These are phyloP conservation scores for Agapornis roseicollis DNA, from an alignment of 2,113 vertebrate genomes.

Conservation along the genomic window DNA sequence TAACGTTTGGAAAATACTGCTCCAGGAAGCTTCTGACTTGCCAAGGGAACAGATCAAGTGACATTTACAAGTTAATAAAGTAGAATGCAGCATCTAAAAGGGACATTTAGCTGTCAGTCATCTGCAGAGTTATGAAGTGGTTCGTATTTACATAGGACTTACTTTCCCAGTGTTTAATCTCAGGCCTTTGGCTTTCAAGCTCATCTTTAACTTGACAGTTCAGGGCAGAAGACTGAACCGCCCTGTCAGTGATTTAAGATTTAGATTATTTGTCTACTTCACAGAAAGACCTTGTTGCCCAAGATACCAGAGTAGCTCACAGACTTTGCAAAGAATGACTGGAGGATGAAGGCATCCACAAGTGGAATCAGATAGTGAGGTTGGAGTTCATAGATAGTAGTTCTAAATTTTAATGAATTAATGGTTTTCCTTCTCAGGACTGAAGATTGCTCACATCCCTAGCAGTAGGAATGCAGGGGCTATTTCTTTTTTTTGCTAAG, in stretches of 20 bases:
- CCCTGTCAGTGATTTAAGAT: background rate
- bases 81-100: background rate
- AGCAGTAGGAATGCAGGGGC: background rate
- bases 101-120: background rate
- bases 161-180: background rate
- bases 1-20: background rate
- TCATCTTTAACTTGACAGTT: background rate
- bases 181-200: background rate
- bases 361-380: rapidly evolving
- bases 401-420: background rate
- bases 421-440: background rate
- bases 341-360: too few relatives aligned
- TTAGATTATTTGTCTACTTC: background rate
- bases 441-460: background rate
- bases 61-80: background rate
- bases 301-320: background rate
- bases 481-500: background rate
- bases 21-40: background rate
- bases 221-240: background rate
- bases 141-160: constrained; percentile 47
- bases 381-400: background rate
- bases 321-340: background rate
- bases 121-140: background rate
- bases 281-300: background rate
- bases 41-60: background rate